Conservation (phyloP, 2,888 invertebrate species). For the Luperina nickerlii region DNA sequence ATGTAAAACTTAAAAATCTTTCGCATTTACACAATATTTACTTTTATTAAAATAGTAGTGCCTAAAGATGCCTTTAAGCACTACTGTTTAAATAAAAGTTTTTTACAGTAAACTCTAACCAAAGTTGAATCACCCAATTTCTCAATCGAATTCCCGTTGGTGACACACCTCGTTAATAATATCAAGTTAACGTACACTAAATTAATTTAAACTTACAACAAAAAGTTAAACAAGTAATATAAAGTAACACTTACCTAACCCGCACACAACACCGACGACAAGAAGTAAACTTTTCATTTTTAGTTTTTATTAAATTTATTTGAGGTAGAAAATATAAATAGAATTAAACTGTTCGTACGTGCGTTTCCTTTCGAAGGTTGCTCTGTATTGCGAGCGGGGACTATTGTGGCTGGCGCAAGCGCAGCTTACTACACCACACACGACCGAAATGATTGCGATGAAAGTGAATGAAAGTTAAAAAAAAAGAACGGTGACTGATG, state of each 20-base stretch:
- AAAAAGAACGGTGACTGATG: conserved; percentile 58
- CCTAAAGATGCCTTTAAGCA: not conserved
- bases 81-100: no score
- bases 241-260: conserved; percentile 80
- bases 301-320: conserved; percentile 57
- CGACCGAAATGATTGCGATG: conserved; percentile 70
- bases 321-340: conserved; percentile 70
- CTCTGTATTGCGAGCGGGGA: conserved; percentile 80
- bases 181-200: conserved; percentile 40
- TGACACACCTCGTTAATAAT: conserved; percentile 33
- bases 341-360: conserved; percentile 78
- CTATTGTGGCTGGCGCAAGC: conserved; percentile 76
- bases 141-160: conserved; percentile 41
- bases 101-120: conserved; percentile 16
- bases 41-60: not conserved
- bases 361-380: conserved; percentile 84
- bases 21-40: not conserved
- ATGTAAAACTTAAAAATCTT: not conserved
- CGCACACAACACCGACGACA: conserved; percentile 77
- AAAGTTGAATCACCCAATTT: conserved; percentile 49
- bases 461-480: conserved; percentile 66
- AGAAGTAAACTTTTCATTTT: conserved; percentile 83
- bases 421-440: conserved; percentile 71
- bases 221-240: conserved; percentile 26
- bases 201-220: conserved; percentile 29